Evolutionary conservation across 2,888 invertebrate genomes (phyloP).

Genomic region (Tribolium freemani): DNA sequence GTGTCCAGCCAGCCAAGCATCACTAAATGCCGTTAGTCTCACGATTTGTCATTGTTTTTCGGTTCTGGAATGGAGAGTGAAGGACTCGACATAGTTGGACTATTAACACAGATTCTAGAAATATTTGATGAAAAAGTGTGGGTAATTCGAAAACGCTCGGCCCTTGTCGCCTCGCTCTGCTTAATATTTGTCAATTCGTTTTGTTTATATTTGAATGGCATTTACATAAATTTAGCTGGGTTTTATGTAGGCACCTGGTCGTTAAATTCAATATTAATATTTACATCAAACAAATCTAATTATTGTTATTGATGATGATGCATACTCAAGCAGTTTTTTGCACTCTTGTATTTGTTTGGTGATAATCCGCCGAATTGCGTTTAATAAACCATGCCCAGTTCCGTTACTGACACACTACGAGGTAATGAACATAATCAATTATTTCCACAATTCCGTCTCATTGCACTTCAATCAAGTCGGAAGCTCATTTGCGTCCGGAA

Average conservation of each 20-base stretch:
- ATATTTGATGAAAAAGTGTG: conserved; percentile 5
- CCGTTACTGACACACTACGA: conserved; percentile 24
- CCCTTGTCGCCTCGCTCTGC: too few relatives aligned
- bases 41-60: not conserved
- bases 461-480: not conserved
- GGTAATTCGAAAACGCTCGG: too few relatives aligned
- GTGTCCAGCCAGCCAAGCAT: not conserved
- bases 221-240: conserved; percentile 26
- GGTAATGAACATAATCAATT: conserved; percentile 26
- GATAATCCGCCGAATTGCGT: conserved; percentile 1
- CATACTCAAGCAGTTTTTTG: conserved; percentile 18
- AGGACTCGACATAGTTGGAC: conserved; percentile 2
- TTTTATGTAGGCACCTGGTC: conserved; percentile 13
- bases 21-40: not conserved
- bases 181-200: conserved; percentile 1
- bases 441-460: conserved; percentile 22
- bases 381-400: conserved; percentile 16
- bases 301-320: conserved; percentile 38
- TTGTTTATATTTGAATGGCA: conserved; percentile 23
- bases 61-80: not conserved
- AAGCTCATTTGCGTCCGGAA: not conserved
- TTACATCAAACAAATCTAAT: conserved; percentile 35
- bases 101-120: conserved; percentile 22
- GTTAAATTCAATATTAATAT: conserved; percentile 17
- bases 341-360: not conserved